Evolutionary conservation across 2,797 vertebrate species (phyloP).

Genomic region (Choloepus didactylus): DNA sequence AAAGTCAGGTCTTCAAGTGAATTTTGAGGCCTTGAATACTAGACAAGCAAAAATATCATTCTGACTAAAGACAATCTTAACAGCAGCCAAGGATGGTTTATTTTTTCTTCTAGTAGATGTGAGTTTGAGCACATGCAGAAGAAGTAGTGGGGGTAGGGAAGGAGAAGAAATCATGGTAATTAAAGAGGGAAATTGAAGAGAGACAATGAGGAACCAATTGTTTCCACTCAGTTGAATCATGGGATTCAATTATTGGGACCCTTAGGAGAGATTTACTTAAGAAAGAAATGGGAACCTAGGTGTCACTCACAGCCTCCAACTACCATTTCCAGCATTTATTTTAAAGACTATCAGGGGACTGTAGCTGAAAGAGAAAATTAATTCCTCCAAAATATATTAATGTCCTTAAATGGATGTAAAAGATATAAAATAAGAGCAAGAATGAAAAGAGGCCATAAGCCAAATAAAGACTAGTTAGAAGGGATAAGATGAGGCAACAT

Average conservation of each 20-base stretch:
- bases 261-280: background rate
- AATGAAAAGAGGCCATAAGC: background rate
- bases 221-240: background rate
- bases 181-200: background rate
- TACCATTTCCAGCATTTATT: background rate
- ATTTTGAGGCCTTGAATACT: constrained; percentile 20
- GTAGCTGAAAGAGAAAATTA: background rate
- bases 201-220: background rate
- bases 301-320: background rate
- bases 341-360: background rate
- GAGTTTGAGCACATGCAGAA: background rate
- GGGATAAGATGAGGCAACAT: background rate
- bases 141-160: background rate
- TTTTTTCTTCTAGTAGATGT: constrained; percentile 1
- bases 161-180: background rate
- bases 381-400: constrained; percentile 25
- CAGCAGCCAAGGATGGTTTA: background rate
- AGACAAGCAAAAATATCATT: background rate
- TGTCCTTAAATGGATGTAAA: background rate
- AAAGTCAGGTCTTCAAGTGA: background rate
- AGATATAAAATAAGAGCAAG: background rate
- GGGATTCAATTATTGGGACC: background rate
- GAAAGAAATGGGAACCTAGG: background rate
- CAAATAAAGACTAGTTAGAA: background rate
- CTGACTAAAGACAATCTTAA: constrained; percentile 14